Evolutionary conservation across 2,797 vertebrate genomes (phyloP), one percentile per base, ranked within the genome.

Genomic region (Anomalospiza imberbis): DNA sequence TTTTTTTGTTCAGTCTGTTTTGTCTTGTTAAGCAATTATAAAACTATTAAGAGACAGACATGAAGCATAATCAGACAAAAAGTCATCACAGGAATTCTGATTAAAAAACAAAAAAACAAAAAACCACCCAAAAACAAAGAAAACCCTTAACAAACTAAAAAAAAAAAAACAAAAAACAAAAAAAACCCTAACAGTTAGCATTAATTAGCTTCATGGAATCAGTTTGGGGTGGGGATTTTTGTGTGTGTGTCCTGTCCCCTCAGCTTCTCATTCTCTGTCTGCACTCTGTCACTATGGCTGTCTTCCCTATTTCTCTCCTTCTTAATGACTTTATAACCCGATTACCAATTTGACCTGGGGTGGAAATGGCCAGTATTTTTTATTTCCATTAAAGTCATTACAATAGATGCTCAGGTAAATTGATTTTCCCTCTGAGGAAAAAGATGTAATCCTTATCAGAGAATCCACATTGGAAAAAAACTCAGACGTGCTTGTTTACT

Each of bases 171-270:
- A 17, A 6, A 34, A 8, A n/a, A n/a, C n/a, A n/a, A n/a, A n/a
- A n/a, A 34, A 34, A 34, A 34, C 7, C 34, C 34, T 34, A 34
- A 34, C 34, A 5, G 7, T 60, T 74, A 57, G 5, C 29, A 51
- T 25, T 51, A 12, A 63, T 67, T 60, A 61, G 1, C 14, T 76
- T 50, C 24, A 36, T 28, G 8, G n/a, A 88, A 83, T 60, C 20
- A 40, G 9, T 19, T 40, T 76, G 21, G 6, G 0, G 4, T 50
- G 9, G 8, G 5, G 6, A 0, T 2, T 7, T 26, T 29, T 54
- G 6, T 45, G 18, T 45, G 34, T 71, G 1, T 53, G 20, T 61
- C 14, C 16, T 63, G 4, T 51, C 1, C 9, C 3, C 7, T 2
- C 17, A 8, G 5, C 11, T 72, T n/a, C 16, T 73, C 6, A 31